Evolutionary conservation across 2,888 invertebrate genomes (phyloP).

Genomic region (Furcula furcula): DNA sequence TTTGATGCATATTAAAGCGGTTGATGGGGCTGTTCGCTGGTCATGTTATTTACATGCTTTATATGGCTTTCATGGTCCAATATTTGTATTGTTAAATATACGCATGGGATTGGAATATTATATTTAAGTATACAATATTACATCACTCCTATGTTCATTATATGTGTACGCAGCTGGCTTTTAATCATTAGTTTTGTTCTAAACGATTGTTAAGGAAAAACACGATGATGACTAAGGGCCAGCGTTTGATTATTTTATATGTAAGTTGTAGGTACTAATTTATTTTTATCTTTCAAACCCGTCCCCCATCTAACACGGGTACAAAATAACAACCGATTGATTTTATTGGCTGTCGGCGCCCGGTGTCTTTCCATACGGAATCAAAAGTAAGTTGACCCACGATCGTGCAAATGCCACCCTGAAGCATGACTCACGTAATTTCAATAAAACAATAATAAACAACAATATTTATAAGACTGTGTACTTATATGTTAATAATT

Average conservation of each 20-base stretch:
- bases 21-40: slow-evolving; percentile 40
- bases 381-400: slow-evolving; percentile 69
- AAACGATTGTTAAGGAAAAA: slow-evolving; percentile 12
- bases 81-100: slow-evolving; percentile 12
- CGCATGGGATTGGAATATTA: slow-evolving; percentile 44
- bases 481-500: not conserved
- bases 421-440: slow-evolving; percentile 54
- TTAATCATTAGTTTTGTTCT: slow-evolving; percentile 33
- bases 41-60: slow-evolving; percentile 37
- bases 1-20: slow-evolving; percentile 22
- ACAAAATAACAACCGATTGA: slow-evolving; percentile 60
- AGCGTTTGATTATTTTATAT: slow-evolving; percentile 25
- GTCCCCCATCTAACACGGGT: slow-evolving; percentile 74
- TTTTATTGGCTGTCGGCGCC: slow-evolving; percentile 60
- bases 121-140: slow-evolving; percentile 35
- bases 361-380: slow-evolving; percentile 52
- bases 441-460: slow-evolving; percentile 30
- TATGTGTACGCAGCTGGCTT: slow-evolving; percentile 49
- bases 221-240: slow-evolving; percentile 22
- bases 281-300: slow-evolving; percentile 73
- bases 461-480: slow-evolving; percentile 22
- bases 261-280: slow-evolving; percentile 71
- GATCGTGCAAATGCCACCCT: slow-evolving; percentile 42
- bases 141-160: slow-evolving; percentile 33
- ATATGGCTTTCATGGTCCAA: slow-evolving; percentile 33